phyloP scores from a whole-genome alignment of 2,113 vertebrate genomes.

The Mastomys coucha region DNA sequence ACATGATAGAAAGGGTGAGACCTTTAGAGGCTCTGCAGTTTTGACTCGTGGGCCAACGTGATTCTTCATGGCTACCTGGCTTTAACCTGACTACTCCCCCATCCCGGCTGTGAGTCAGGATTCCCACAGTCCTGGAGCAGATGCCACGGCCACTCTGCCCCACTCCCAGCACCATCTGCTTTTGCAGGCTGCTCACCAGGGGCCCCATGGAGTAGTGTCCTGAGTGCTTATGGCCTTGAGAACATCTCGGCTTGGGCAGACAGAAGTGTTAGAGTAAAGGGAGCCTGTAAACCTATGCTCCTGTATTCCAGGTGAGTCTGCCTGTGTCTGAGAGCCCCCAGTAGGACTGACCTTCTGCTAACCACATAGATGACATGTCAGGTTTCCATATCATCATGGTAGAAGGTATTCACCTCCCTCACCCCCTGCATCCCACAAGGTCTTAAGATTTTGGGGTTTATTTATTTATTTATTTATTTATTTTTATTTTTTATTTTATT shows the following conservation, averaged over 20 bases:
- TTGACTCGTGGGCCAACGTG: neutral
- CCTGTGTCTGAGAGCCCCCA: neutral
- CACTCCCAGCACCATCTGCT: accelerated
- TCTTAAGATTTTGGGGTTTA: neutral
- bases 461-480: neutral
- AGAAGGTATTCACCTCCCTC: accelerated
- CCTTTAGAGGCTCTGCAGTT: neutral
- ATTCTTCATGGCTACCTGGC: neutral
- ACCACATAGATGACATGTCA: neutral
- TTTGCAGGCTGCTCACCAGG: neutral
- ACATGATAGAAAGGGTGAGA: neutral
- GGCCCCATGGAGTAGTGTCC: neutral
- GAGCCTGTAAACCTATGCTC: neutral
- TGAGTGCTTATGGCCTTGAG: neutral
- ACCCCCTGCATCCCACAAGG: neutral
- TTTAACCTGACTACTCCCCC: neutral
- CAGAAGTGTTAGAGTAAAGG: neutral
- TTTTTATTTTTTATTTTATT: too few species aligned
- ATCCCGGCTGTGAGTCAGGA: neutral
- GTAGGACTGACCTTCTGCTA: accelerated
- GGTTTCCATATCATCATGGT: neutral
- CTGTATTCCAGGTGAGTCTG: neutral
- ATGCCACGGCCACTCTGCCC: accelerated
- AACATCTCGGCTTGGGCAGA: neutral
- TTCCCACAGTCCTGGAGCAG: neutral